phyloP scores from a whole-genome alignment of 2,888 invertebrate genomes.

The Tetranychus piercei region DNA sequence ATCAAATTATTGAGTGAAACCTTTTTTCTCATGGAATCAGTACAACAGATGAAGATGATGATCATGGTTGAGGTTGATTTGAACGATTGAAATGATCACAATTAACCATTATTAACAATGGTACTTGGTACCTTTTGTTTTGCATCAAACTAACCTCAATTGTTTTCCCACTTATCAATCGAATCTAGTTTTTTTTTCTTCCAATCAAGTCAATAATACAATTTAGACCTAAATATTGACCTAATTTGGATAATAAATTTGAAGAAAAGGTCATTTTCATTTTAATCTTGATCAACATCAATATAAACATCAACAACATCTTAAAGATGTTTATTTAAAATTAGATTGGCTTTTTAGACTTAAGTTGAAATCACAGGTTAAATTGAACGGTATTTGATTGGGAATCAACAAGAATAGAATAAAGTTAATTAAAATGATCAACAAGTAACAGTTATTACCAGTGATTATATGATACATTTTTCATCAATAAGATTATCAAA shows the following conservation, averaged over 20 bases:
- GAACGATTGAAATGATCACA: neutral
- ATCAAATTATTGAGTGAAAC: no score
- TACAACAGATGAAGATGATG: neutral
- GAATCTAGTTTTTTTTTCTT: neutral
- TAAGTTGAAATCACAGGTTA: neutral
- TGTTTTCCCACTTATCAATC: neutral
- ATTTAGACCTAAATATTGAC: neutral
- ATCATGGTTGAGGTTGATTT: neutral
- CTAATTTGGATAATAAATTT: neutral
- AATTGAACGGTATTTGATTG: no score
- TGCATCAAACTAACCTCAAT: neutral
- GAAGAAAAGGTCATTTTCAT: neutral
- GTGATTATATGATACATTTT: no score
- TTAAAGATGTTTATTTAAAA: neutral
- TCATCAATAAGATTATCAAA: no score
- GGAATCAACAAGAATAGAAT: no score
- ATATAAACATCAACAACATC: no score
- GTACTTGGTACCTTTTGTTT: no score
- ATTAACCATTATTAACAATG: no score
- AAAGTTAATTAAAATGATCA: no score
- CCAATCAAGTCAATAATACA: neutral
- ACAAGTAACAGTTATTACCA: no score
- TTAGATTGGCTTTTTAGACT: neutral
- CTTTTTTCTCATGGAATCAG: neutral
- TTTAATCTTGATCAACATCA: neutral